Percentiles rank a stretch among this genome's conserved stretches.
phyloP scores from a whole-genome alignment of 2,113 vertebrate genomes.

The Brachypodius melanocephalos region DNA sequence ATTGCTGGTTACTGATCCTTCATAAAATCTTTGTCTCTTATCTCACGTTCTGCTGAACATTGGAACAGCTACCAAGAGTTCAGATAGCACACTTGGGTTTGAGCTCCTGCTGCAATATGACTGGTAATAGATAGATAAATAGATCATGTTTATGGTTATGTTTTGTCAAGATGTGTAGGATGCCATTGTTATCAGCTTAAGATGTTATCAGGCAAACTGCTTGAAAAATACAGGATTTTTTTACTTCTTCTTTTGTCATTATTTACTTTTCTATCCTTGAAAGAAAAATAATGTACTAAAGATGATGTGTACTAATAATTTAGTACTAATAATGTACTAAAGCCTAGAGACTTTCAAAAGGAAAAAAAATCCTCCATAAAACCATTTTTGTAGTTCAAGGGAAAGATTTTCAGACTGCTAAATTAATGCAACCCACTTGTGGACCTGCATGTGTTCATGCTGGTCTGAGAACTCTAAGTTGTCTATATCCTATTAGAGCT shows the following conservation, averaged over 20 bases:
- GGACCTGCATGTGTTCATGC: not conserved
- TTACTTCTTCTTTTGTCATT: not conserved
- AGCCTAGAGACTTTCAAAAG: not conserved
- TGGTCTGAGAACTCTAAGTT: not conserved
- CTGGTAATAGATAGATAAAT: not conserved
- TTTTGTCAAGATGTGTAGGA: not conserved
- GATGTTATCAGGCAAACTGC: not conserved
- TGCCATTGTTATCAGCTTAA: not conserved
- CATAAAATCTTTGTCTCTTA: not conserved
- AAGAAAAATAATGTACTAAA: not conserved
- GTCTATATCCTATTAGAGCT: not conserved
- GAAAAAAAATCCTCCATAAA: not conserved
- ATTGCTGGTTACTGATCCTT: not conserved
- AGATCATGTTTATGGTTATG: not conserved
- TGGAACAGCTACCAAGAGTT: not conserved
- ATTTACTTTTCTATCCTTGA: not conserved
- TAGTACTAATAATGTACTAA: not conserved
- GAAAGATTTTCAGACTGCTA: not conserved
- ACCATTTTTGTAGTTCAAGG: not conserved
- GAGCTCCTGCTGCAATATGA: not conserved
- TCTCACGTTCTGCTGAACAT: not conserved
- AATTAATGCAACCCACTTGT: not conserved
- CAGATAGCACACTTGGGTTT: not conserved
- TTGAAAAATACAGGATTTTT: not conserved
- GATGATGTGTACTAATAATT: not conserved